phyloP scores from a whole-genome alignment of 2,113 vertebrate species.

The Corvus hawaiiensis region DNA sequence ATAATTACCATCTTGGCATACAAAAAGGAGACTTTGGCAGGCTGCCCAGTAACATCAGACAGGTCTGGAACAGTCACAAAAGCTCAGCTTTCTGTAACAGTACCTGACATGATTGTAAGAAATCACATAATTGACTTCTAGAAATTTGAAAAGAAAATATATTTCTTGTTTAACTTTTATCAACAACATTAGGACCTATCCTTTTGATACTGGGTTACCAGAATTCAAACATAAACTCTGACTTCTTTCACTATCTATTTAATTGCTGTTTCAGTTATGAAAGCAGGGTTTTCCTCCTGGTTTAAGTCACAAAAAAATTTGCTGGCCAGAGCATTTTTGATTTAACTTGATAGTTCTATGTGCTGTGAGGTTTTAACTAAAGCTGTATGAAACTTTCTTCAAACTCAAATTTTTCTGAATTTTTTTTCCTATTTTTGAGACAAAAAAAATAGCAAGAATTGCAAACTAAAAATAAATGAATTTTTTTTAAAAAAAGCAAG shows the following conservation, averaged over 20 bases:
- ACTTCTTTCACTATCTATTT: neutral
- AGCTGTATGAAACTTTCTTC: neutral
- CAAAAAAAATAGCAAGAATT: neutral
- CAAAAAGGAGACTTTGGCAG: conserved; percentile 70
- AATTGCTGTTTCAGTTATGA: neutral
- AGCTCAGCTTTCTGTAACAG: conserved; percentile 72
- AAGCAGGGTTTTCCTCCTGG: neutral
- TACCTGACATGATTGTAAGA: conserved; percentile 71
- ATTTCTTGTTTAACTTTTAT: conserved; percentile 5
- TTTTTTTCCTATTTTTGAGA: neutral
- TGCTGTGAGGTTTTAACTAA: neutral
- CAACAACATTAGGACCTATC: neutral
- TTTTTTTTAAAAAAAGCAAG: neutral
- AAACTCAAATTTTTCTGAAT: neutral
- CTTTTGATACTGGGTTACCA: neutral
- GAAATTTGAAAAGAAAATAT: conserved; percentile 34
- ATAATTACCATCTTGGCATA: conserved; percentile 71
- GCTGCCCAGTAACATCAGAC: conserved; percentile 68
- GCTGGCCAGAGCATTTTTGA: neutral
- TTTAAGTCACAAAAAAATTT: neutral
- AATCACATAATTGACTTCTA: conserved; percentile 73
- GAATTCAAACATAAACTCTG: neutral
- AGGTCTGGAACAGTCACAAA: conserved; percentile 68
- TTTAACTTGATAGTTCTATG: neutral
- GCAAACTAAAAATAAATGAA: neutral